These are phyloP conservation scores for Cherax destructor DNA, from an alignment of 1,140 invertebrate genomes.

Conservation along the genomic window DNA sequence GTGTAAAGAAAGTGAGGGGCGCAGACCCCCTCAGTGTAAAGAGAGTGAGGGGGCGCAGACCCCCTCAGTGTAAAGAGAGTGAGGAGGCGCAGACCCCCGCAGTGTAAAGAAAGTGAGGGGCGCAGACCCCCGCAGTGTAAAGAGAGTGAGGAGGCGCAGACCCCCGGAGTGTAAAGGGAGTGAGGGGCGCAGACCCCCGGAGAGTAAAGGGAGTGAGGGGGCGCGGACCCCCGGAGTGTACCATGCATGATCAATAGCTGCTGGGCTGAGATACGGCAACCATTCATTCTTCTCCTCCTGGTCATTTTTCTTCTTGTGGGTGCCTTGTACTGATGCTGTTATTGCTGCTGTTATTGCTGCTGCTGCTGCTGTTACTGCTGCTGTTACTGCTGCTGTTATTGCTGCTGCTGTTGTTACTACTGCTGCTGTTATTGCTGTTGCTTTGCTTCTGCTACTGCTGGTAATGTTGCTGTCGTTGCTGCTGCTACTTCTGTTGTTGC, in stretches of 20 bases:
- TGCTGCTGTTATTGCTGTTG: too few species aligned
- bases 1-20: not conserved
- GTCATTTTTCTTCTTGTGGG: slow-evolving; percentile 2
- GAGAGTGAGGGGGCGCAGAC: not conserved
- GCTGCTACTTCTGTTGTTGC: too few species aligned
- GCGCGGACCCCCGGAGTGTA: not conserved
- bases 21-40: not conserved
- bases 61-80: not conserved
- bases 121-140: not conserved
- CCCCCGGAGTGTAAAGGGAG: not conserved
- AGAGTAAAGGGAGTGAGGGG: not conserved
- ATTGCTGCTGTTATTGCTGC: not conserved
- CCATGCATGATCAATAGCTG: slow-evolving; percentile 10
- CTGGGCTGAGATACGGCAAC: not conserved
- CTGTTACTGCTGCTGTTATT: not conserved
- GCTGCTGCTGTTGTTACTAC: too few species aligned
- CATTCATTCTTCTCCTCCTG: slow-evolving; percentile 1
- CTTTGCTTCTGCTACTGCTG: too few species aligned
- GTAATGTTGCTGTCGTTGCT: too few species aligned
- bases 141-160: not conserved
- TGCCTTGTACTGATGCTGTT: not conserved
- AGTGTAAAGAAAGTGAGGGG: too few species aligned
- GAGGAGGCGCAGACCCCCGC: not conserved
- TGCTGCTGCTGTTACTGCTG: not conserved
- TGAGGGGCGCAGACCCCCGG: too few species aligned